Evolutionary conservation across 2,797 vertebrate genomes (phyloP).

Genomic region (Clarias fuscus): DNA sequence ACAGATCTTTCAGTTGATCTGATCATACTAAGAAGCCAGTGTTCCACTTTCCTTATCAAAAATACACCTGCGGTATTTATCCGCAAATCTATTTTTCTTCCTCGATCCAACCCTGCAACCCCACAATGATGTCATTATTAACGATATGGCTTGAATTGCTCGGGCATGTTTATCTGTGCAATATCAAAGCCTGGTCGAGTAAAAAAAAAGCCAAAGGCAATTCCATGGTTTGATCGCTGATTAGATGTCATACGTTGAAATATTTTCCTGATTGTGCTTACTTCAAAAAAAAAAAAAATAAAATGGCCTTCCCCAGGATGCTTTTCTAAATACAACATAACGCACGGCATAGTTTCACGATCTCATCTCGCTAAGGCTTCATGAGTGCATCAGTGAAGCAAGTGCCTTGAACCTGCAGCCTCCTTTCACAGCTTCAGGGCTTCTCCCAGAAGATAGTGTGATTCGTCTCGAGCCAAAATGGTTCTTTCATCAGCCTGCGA

Average conservation of each 20-base stretch:
- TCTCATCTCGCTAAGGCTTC: conserved; percentile 29
- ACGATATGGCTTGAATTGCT: conserved; percentile 70
- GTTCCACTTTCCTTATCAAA: conserved; percentile 8
- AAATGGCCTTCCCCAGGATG: conserved; percentile 3
- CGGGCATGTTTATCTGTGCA: conserved; percentile 66
- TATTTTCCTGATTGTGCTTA: conserved; percentile 50
- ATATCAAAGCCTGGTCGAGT: conserved; percentile 68
- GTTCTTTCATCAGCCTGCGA: conserved; percentile 63
- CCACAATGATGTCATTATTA: conserved; percentile 46
- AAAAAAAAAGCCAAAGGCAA: conserved; percentile 52
- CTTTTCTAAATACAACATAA: conserved; percentile 13
- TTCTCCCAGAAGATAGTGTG: conserved; percentile 53
- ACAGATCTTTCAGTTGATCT: conserved; percentile 34
- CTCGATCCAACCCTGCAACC: conserved; percentile 46
- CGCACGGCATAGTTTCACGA: neutral
- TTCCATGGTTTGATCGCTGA: conserved; percentile 60
- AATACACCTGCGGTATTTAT: conserved; percentile 37
- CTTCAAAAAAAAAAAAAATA: conserved; percentile 41
- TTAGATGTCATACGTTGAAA: conserved; percentile 63
- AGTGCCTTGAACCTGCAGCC: conserved; percentile 52
- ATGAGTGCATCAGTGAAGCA: conserved; percentile 35
- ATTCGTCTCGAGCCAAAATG: conserved; percentile 58
- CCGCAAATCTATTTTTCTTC: conserved; percentile 44
- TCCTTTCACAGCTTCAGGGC: conserved; percentile 47
- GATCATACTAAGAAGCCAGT: neutral